phyloP scores from a whole-genome alignment of 2,888 invertebrate species.

The Pharmacophagus antenor region DNA sequence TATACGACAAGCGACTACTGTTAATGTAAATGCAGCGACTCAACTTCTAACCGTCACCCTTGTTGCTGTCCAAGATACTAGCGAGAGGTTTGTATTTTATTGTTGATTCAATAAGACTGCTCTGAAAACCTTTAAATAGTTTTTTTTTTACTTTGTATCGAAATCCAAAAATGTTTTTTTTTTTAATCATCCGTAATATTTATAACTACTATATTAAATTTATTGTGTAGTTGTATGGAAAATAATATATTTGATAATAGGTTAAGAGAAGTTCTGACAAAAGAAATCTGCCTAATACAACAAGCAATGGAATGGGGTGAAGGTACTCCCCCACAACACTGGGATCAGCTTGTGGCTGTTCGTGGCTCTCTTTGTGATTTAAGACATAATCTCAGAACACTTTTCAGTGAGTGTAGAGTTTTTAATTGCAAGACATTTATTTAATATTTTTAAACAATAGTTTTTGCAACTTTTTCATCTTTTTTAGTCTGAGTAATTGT shows the following conservation, averaged over 20 bases:
- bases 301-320: conserved; percentile 76
- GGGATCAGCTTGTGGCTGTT: conserved; percentile 72
- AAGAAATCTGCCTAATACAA: conserved; percentile 68
- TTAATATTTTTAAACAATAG: neutral
- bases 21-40: conserved; percentile 77
- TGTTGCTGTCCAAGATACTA: conserved; percentile 78
- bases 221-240: neutral
- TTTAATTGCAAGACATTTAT: neutral
- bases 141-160: neutral
- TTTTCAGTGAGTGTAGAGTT: conserved; percentile 55
- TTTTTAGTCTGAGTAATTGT: too few species aligned
- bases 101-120: neutral
- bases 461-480: neutral
- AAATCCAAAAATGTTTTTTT: too few species aligned
- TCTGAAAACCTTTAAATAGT: neutral
- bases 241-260: conserved; percentile 41
- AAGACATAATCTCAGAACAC: conserved; percentile 63
- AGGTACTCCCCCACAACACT: conserved; percentile 71
- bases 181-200: too few species aligned
- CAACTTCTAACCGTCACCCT: conserved; percentile 77
- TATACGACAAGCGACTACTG: conserved; percentile 77
- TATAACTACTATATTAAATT: too few species aligned
- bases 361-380: conserved; percentile 68
- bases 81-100: conserved; percentile 59
- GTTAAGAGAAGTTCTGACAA: conserved; percentile 61